Conservation (phyloP, 2,113 vertebrate genomes). For the Melierax canorus region DNA sequence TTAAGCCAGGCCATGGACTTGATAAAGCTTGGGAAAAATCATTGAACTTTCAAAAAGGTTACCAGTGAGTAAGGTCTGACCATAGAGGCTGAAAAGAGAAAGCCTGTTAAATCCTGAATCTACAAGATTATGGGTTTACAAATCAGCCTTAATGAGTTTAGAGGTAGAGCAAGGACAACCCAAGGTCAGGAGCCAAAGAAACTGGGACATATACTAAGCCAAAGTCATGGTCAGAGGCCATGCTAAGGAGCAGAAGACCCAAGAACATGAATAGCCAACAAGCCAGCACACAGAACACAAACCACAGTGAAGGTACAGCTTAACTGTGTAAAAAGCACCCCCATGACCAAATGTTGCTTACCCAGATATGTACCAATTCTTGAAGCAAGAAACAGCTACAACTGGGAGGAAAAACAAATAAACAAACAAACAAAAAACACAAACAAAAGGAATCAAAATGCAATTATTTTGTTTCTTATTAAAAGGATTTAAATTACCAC, state of each 20-base stretch:
- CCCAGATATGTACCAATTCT: not conserved
- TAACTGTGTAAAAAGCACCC: not conserved
- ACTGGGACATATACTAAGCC: not conserved
- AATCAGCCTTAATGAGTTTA: not conserved
- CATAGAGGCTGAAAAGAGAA: not conserved
- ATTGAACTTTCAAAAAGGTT: not conserved
- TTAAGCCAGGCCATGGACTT: not conserved
- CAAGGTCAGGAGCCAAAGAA: not conserved
- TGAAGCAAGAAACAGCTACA: not conserved
- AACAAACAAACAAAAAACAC: not conserved
- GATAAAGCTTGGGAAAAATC: not conserved
- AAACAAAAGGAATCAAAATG: not conserved
- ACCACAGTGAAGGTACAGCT: not conserved
- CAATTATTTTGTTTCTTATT: not conserved
- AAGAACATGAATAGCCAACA: not conserved
- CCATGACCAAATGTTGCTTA: not conserved
- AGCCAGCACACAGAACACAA: not conserved
- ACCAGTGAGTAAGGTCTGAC: not conserved
- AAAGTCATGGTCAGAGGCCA: not conserved
- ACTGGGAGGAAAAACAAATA: not conserved
- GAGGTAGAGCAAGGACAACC: not conserved
- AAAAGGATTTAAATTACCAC: not conserved
- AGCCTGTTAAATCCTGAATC: not conserved
- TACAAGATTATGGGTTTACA: not conserved
- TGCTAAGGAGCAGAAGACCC: not conserved